Percentiles rank a stretch among this genome's conserved stretches.
phyloP scores from a whole-genome alignment of 2,797 vertebrate genomes.

The Mionectes olivaceus region DNA sequence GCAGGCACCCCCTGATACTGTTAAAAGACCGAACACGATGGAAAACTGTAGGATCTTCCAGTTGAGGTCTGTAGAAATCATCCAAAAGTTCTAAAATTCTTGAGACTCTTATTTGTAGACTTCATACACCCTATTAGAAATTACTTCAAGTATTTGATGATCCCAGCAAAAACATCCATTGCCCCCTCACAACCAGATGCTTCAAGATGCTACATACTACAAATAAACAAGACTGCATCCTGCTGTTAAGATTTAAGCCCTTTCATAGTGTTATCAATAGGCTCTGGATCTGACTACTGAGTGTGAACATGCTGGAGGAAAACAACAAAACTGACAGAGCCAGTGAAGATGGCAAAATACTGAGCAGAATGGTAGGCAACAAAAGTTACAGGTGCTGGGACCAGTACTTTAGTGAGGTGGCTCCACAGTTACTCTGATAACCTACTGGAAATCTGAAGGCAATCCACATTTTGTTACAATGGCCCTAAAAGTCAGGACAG shows the following conservation, averaged over 20 bases:
- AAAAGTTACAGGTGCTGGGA: not conserved
- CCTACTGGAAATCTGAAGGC: not conserved
- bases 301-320: not conserved
- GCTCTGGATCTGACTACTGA: not conserved
- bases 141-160: not conserved
- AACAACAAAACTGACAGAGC: not conserved
- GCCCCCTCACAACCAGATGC: not conserved
- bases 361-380: not conserved
- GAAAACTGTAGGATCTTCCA: not conserved
- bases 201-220: not conserved
- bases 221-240: not conserved
- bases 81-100: not conserved
- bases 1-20: not conserved
- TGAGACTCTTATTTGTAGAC: not conserved
- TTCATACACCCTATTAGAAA: not conserved
- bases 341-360: not conserved
- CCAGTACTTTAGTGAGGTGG: not conserved
- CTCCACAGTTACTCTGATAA: not conserved
- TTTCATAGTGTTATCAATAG: not conserved
- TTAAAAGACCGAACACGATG: not conserved
- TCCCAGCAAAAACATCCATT: not conserved
- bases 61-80: not conserved
- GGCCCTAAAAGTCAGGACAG: not conserved
- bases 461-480: not conserved
- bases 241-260: not conserved